Base-by-base conservation (phyloP, 2,797 vertebrate genomes). In the Liparis tanakae region DNA sequence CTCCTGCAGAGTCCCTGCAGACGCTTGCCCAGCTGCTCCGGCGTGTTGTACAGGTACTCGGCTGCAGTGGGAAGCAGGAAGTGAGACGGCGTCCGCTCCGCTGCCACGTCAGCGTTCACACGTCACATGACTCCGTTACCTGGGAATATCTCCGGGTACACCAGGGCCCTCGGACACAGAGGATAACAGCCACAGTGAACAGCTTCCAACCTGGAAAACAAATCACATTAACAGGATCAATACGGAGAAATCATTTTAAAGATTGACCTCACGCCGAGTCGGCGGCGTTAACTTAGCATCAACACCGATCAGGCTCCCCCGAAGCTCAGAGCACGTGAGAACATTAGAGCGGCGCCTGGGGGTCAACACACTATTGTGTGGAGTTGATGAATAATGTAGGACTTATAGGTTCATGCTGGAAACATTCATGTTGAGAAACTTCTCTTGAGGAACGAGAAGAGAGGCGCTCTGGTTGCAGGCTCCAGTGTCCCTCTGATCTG, bases 71-170 rank as follows among this genome's bases (percentile, higher is more conserved):
- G 57, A 63, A 63, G 20, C 44, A 63, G 12, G 93, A 94, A 94
- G 92, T 95, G 2, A 44, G 20, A 12, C n/a, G 10, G 2, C 9
- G 51, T 54, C 20, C 4, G 48, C 48, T 50, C 10, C 10, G 48
- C 48, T 50, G 3, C 10, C 22, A n/a, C 4, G 7, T 3, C 13
- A 46, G 6, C 12, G 43, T 17, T 51, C 51, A 53, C 51, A 9
- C 8, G 6, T 5, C 8, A 5, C 0, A 13, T 9, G 4, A 6
- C 33, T 15, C 15, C 1, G 7, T 66, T 95, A 99, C 98, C 96
- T 96, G 96, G 96, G 78, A 98, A 99, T 87, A 99, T 96, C 86
- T 99, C 97, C 0, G 98, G 98, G 91, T 99, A 99, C 66, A 98
- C 98, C 79, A 99, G 89, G 72, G 96, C 93, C 67, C 94, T 97